Evolutionary conservation across 2,888 invertebrate genomes (phyloP), one percentile per base, ranked within the genome.

Genomic region (Crematogaster levior): DNA sequence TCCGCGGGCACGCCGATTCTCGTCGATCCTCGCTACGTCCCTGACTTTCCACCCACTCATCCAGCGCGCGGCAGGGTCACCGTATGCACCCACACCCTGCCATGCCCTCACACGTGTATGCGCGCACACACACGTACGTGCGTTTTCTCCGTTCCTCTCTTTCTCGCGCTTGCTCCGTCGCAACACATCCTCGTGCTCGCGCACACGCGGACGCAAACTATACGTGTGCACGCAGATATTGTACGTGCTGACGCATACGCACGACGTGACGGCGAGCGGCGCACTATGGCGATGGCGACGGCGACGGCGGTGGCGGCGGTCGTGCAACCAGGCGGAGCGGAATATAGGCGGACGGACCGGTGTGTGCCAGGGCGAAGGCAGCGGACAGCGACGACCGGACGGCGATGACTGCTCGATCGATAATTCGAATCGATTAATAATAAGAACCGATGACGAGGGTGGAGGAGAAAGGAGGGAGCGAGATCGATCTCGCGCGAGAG

Each of bases 11-110:
- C 21, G 40, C 43, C 24, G 24, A 24, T 24, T 58, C 58, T 77
- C 77, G 65, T 12, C 56, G 37, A 58, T 81, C 60, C 88, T 88
- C 68, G 84, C 53, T 89, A 90, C 91, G 89, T 85, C 88, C 92
- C 91, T 90, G 91, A 84, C 84, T 86, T 89, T 88, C 91, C 91
- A 90, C 91, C 91, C 92, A 91, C 90, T 90, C 90, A 88, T 86
- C 88, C 84, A 85, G 83, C 89, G 83, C 89, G 86, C 89, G 87
- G 90, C 91, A 92, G 91, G 92, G 92, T 91, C 92, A 92, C 91
- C 89, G 89, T 89, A 84, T 85, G 81, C 87, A 89, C 90, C 68
- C 82, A 61, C 84, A 84, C 84, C 12, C n/a, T 21, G 68, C n/a
- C 77, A 0, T 1, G 9, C n/a, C 15, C 75, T 0, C 24, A 24